phyloP scores from a whole-genome alignment of 1,140 invertebrate genomes.

The Drosophila ambigua region DNA sequence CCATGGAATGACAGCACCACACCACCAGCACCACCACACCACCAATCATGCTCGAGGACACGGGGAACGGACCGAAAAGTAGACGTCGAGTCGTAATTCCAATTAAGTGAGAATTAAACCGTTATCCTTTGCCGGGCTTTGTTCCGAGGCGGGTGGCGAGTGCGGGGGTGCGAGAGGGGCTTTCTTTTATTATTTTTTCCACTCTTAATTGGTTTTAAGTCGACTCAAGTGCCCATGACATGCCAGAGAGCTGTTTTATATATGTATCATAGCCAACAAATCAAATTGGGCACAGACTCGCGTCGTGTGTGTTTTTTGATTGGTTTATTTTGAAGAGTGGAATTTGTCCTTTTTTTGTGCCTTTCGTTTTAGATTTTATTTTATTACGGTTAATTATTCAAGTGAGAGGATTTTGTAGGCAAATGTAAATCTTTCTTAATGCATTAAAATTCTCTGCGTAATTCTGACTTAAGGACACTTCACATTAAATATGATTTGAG shows the following conservation, averaged over 20 bases:
- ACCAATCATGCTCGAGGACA: not conserved
- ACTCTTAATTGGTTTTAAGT: constrained; percentile 69
- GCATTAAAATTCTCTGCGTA: too few relatives aligned
- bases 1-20: constrained; percentile 39
- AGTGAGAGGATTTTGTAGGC: too few relatives aligned
- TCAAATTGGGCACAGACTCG: not conserved
- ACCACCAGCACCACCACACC: constrained; percentile 27
- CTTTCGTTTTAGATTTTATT: too few relatives aligned
- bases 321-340: too few relatives aligned
- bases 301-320: too few relatives aligned
- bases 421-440: too few relatives aligned
- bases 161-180: constrained; percentile 3
- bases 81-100: constrained; percentile 69
- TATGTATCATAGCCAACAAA: constrained; percentile 9
- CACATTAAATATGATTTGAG: too few relatives aligned
- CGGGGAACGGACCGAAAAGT: constrained; percentile 30
- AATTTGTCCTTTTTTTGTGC: too few relatives aligned
- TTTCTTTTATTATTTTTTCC: constrained; percentile 3
- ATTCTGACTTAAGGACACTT: too few relatives aligned
- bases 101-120: constrained; percentile 79
- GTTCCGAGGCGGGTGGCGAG: not conserved
- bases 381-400: too few relatives aligned
- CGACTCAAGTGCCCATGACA: constrained; percentile 4
- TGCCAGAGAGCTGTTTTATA: not conserved
- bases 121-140: constrained; percentile 51